Conservation (phyloP, 1,140 invertebrate species). For the Geopemphigus sp. region DNA sequence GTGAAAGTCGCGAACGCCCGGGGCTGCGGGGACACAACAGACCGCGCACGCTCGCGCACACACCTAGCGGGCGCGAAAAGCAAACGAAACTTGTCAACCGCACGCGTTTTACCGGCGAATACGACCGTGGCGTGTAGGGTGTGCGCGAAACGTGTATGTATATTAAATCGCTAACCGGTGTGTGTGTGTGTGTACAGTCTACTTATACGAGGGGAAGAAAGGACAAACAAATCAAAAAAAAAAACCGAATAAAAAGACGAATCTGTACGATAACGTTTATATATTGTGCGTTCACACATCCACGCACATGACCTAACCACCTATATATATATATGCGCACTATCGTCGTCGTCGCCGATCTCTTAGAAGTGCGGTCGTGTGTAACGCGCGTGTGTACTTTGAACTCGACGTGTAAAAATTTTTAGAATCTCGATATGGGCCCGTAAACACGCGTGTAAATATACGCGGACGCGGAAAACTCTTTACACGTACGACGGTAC, state of each 20-base stretch:
- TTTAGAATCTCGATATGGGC: neutral
- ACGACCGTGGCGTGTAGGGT: neutral
- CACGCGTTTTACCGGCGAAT: conserved; percentile 27
- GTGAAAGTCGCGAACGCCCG: neutral
- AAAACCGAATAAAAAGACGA: conserved; percentile 18
- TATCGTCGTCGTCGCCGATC: neutral
- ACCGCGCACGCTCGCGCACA: neutral
- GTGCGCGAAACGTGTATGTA: neutral
- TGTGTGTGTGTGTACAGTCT: neutral
- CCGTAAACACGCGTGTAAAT: too few species aligned
- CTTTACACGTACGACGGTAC: neutral
- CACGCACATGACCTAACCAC: neutral
- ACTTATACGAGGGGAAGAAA: too few species aligned
- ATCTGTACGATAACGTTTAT: conserved; percentile 8
- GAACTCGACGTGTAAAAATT: neutral
- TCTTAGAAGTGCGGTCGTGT: neutral
- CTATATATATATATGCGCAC: too few species aligned
- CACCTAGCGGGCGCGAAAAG: neutral
- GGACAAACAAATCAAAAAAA: neutral
- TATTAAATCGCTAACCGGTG: neutral
- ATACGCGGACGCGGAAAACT: neutral
- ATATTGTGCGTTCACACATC: neutral
- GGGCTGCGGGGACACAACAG: neutral
- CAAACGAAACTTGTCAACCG: conserved; percentile 44
- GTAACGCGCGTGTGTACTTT: neutral